Base-by-base conservation (phyloP, 2,797 vertebrate genomes). In the Dipus sagitta region DNA sequence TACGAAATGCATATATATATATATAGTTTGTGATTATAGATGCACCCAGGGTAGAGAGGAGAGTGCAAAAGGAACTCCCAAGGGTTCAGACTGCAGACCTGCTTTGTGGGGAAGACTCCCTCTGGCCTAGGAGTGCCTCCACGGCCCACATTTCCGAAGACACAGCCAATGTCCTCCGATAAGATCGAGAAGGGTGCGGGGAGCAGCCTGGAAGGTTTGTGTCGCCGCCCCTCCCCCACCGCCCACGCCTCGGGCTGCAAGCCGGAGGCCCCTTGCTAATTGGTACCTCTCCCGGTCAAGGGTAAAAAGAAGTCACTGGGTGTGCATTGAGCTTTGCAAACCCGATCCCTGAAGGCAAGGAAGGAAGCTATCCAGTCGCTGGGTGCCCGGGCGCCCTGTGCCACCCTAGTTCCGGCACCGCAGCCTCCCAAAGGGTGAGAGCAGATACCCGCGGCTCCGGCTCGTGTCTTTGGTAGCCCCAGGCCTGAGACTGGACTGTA, bases 11-110 rank as follows among this genome's bases (percentile, higher is more conserved):
- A 92, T 86, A 88, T 92, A 82, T 88, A 90, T 80, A 92, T 86
- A 88, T 92, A 82, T 88, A 90, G n/a, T 94, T 54, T 95, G 88
- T 94, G 84, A 87, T 96, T 96, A 88, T 85, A 79, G 62, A 85
- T 94, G 93, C 91, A 81, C 85, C 86, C 84, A 90, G 83, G 90
- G 78, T 95, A 92, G 80, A 96, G 38, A 83, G 74, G 77, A 72
- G 76, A 90, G 86, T 60, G 67, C 88, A 92, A 42, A 92, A 42
- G 68, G 86, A 86, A 91, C 88, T 85, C 78, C 82, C 76, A 77
- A 11, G 28, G 34, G 54, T 81, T 78, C 47, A 94, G 54, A 72
- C 83, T 74, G 77, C 80, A 78, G 86, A 90, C 76, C 82, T 86
- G 87, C 82, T 82, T 79, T 93, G 76, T 34, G 30, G 68, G 80